These are phyloP conservation scores for Napeogenes sylphis DNA, from an alignment of 2,888 invertebrate genomes.

Conservation along the genomic window DNA sequence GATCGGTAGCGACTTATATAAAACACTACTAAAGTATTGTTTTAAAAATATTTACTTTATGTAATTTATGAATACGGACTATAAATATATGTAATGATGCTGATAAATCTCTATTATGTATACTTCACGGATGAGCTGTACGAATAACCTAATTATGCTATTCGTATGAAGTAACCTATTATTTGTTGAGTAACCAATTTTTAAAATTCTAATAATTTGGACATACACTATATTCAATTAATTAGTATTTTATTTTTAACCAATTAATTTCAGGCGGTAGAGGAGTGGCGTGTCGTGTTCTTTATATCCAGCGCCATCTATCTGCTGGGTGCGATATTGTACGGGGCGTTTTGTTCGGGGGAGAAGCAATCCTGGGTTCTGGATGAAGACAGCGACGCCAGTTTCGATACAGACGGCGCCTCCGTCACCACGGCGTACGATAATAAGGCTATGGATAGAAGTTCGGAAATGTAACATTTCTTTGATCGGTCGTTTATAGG, in stretches of 20 bases:
- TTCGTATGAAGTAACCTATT: too few species aligned
- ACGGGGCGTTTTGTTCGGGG: slow-evolving; percentile 86
- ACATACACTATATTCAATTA: too few species aligned
- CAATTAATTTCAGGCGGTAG: slow-evolving; percentile 76
- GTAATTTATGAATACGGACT: too few species aligned
- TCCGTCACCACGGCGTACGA: slow-evolving; percentile 63
- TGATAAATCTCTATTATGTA: too few species aligned
- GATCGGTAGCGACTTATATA: too few species aligned
- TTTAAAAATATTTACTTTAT: too few species aligned
- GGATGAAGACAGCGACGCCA: slow-evolving; percentile 60
- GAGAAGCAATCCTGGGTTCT: slow-evolving; percentile 89
- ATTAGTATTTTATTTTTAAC: background rate
- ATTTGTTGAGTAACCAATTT: too few species aligned
- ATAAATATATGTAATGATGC: too few species aligned
- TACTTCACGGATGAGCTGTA: too few species aligned
- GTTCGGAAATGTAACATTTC: slow-evolving; percentile 38
- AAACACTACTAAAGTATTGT: too few species aligned
- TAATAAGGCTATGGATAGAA: slow-evolving; percentile 60
- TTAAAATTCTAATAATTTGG: too few species aligned
- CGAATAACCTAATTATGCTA: too few species aligned
- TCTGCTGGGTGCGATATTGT: slow-evolving; percentile 89
- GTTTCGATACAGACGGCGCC: slow-evolving; percentile 65
- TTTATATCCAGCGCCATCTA: slow-evolving; percentile 91
- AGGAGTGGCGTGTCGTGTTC: slow-evolving; percentile 92
- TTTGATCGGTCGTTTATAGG: background rate